Percentiles rank a stretch among this genome's conserved stretches.
These are phyloP conservation scores for Mechanitis messenoides DNA, from an alignment of 2,888 invertebrate species.

Conservation along the genomic window DNA sequence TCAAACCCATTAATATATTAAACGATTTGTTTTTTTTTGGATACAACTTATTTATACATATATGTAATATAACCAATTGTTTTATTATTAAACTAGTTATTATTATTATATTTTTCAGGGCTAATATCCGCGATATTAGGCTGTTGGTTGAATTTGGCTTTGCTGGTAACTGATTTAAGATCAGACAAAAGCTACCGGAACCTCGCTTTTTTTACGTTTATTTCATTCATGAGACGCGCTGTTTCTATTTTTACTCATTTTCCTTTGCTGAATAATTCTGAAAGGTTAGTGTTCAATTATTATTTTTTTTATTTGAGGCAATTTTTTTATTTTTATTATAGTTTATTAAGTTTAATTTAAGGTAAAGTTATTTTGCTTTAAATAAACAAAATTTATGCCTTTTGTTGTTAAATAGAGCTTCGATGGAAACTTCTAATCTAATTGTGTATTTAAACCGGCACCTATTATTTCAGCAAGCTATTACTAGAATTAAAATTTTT, in stretches of 20 bases:
- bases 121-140: constrained; percentile 40
- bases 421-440: too few species aligned
- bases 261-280: constrained; percentile 33
- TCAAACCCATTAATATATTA: not conserved
- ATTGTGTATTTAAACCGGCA: too few species aligned
- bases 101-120: constrained; percentile 39
- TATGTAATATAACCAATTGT: not conserved
- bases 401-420: too few species aligned
- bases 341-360: too few species aligned
- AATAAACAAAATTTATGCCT: too few species aligned
- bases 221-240: constrained; percentile 43
- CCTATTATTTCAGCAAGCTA: too few species aligned
- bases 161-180: constrained; percentile 41
- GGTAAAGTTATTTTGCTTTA: too few species aligned
- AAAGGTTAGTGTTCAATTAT: constrained; percentile 34
- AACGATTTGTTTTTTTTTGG: not conserved
- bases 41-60: not conserved
- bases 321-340: too few species aligned
- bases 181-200: constrained; percentile 56
- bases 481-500: too few species aligned
- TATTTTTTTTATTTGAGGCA: too few species aligned
- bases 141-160: constrained; percentile 41
- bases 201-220: constrained; percentile 54
- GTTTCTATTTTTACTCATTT: constrained; percentile 34
- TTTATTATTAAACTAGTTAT: too few species aligned